Base-by-base conservation (phyloP, 2,888 invertebrate species). In the Epirrhoe tristata region DNA sequence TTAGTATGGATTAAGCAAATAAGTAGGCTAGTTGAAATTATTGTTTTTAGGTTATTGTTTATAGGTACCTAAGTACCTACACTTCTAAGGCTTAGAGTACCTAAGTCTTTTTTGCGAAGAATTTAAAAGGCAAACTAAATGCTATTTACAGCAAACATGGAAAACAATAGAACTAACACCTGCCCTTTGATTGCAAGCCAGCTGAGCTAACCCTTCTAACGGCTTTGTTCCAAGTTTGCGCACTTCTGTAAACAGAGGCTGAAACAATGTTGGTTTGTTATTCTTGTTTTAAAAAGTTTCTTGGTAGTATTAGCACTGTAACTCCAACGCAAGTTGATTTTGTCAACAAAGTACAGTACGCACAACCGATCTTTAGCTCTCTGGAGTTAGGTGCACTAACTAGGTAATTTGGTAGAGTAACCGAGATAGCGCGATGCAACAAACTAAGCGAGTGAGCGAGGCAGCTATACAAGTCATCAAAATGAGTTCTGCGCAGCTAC, bases 111-210 rank as follows among this genome's bases (percentile, higher is more conserved):
- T 46, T 50, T 54, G 50, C 31, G 46, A 65, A 43, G 16, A 51
- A 54, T 52, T 57, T 57, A 34, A 65, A 55, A 64, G 34, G n/a
- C 17, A 43, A 58, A 53, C n/a, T 51, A 34, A 58, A 36, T 32
- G 31, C 48, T 66, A 74, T 71, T 67, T 66, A 5, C 32, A 62
- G 52, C 55, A 65, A 56, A 69, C 69, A 70, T 77, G 77, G 69
- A 71, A 76, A 81, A 86, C 84, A 85, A 84, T 81, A 71, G 75
- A 76, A 70, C 78, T 80, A 75, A 79, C 86, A 85, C 84, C 81
- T 83, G 82, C 78, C 43, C 31, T 46, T 57, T 63, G 34, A 56
- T 60, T 63, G 56, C 52, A 69, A 14, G 50, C 58, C 58, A 56
- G 57, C 59, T 71, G 70, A 73, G 64, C 63, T 52, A 50, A 53